These are phyloP conservation scores for Polypedilum pembai DNA, from an alignment of 1,140 invertebrate species.

Conservation along the genomic window DNA sequence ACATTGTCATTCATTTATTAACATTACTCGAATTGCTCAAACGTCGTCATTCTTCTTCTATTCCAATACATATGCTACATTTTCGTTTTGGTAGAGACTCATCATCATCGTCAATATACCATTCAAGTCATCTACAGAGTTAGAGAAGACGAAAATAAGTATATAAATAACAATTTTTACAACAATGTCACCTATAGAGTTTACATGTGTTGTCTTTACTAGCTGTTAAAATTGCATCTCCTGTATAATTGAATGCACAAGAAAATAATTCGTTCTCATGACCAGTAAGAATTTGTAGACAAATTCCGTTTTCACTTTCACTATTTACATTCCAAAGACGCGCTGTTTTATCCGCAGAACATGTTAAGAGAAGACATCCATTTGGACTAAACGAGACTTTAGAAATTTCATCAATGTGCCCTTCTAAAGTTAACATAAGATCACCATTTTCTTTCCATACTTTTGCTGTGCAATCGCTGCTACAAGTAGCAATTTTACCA, in stretches of 20 bases:
- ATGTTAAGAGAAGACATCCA: constrained; percentile 60
- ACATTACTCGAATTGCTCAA: background rate
- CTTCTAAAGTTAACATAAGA: constrained; percentile 55
- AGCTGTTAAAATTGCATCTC: constrained; percentile 67
- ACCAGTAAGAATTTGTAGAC: constrained; percentile 59
- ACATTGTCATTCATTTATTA: no score
- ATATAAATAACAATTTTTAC: no score
- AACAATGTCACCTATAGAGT: constrained; percentile 66
- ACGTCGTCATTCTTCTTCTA: constrained; percentile 15
- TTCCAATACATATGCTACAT: background rate
- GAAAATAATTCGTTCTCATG: constrained; percentile 74
- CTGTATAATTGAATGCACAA: constrained; percentile 68
- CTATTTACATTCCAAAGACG: constrained; percentile 56
- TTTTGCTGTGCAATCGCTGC: constrained; percentile 61
- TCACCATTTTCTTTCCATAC: constrained; percentile 56
- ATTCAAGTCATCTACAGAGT: constrained; percentile 64
- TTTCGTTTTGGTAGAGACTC: background rate
- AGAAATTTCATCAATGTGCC: constrained; percentile 68
- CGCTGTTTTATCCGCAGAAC: constrained; percentile 64
- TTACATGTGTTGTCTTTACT: constrained; percentile 65
- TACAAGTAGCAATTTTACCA: constrained; percentile 61
- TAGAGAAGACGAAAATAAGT: no score
- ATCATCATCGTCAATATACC: constrained; percentile 45
- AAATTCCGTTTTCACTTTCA: constrained; percentile 52
- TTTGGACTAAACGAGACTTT: constrained; percentile 73